These are phyloP conservation scores for Oncorhynchus mykiss DNA, from an alignment of 2,113 vertebrate species.

Conservation along the genomic window DNA sequence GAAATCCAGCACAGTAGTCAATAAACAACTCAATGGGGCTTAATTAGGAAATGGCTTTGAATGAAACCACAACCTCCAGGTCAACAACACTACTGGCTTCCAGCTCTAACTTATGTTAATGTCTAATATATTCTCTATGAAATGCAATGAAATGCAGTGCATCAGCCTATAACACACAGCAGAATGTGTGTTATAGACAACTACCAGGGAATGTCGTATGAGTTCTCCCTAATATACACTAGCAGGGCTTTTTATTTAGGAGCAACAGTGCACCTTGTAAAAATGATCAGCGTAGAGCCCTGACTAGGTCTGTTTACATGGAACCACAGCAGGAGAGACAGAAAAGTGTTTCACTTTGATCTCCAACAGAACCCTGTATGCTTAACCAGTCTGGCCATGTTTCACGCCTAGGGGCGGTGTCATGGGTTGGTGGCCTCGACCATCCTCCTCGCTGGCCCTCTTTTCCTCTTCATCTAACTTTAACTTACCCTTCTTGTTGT, in stretches of 20 bases:
- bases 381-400: background rate
- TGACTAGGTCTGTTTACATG: background rate
- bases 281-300: too few species aligned
- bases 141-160: background rate
- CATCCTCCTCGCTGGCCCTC: background rate
- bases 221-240: too few species aligned
- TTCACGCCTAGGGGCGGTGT: background rate
- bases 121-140: background rate
- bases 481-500: constrained; percentile 20
- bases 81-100: background rate
- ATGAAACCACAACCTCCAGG: background rate
- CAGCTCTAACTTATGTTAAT: background rate
- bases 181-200: background rate
- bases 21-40: background rate
- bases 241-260: too few species aligned
- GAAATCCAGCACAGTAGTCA: background rate
- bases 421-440: background rate
- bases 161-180: background rate
- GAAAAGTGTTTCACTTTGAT: background rate
- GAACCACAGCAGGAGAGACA: background rate
- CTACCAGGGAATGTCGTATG: too few species aligned
- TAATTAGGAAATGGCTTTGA: background rate
- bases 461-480: constrained; percentile 13
- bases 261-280: too few species aligned
- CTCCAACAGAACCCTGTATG: background rate